Evolutionary conservation across 2,797 vertebrate species (phyloP), one percentile per base, ranked within the genome.

Genomic region (Geotrypetes seraphini): DNA sequence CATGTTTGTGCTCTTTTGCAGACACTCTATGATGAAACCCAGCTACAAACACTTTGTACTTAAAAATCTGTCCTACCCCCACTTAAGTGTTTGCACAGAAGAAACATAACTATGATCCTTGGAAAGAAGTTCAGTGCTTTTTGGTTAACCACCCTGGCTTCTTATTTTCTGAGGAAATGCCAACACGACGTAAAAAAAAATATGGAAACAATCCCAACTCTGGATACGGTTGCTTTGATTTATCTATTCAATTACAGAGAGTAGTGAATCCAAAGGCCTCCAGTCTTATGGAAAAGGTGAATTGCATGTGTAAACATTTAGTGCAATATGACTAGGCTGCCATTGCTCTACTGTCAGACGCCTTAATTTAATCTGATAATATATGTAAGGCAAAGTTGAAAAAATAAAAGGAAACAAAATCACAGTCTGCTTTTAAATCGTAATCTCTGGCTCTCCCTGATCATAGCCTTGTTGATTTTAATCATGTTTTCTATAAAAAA

Each of bases 151-250:
- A 12, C 28, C 13, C 19, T 26, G 31, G 4, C 10, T 7, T 2
- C 8, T 25, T 23, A 26, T 10, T 16, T 27, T 8, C 17, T 22
- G 18, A 11, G 30, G 19, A 18, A 38, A 33, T 13, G 13, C 7
- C 5, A 12, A 27, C 10, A 12, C 14, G 31, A 12, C 25, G 35
- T 12, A 43, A 24, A 12, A 43, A 24, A 12, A 17, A 38, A 18
- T 28, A 43, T 33, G 22, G 22, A 32, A 45, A 25, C 20, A 28
- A 5, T 11, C 12, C 10, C 20, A 32, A 10, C 17, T 38, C 46
- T 46, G 52, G 17, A 35, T 42, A 49, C 31, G 12, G 40, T 49
- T 45, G 54, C 28, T 22, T 31, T 37, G 51, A 43, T 49, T 54
- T 45, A 54, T 49, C 25, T 40, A 28, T 36, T 43, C 36, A 40